Base-by-base conservation (phyloP, 2,113 vertebrate genomes). In the Odobenus rosmarus region DNA sequence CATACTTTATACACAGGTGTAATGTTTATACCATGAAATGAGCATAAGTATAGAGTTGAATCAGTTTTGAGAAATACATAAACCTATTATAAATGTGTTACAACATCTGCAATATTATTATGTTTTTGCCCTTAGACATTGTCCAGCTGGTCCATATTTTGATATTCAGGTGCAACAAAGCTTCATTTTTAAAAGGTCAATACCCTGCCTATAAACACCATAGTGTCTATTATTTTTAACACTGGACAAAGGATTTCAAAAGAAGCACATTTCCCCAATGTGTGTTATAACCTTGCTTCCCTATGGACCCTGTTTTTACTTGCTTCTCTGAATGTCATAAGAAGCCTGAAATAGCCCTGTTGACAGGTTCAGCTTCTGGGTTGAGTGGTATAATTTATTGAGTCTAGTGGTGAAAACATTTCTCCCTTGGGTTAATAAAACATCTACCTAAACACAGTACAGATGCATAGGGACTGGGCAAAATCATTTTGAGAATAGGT, bases 361-460 rank as follows among this genome's bases (percentile, higher is more conserved):
- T 92, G 72, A 85, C 24, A 94, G 8, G 14, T 31, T 72, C 14
- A n/a, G 13, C n/a, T 88, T 89, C 42, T 69, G 84, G 7, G n/a
- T 33, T 49, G 71, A 76, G 13, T 85, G 19, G 6, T 86, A 24
- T 69, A 92, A 89, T 92, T 92, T 90, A 87, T 24, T 51, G 36
- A 23, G 26, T 51, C 12, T 62, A 85, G 55, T 42, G 19, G n/a
- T 69, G 11, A 51, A 88, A 85, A 15, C 14, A 71, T 89, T 81
- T 33, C 13, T 82, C 64, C 57, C 49, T 67, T 89, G 33, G 71
- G 62, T 89, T 92, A 86, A 69, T 62, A 92, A 96, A 91, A 69
- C 28, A 81, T 81, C n/a, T 85, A 89, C 15, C 49, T 79, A 88
- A 93, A 83, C 59, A 95, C 80, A 85, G n/a, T 18, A 49, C 6